phyloP scores from a whole-genome alignment of 2,113 vertebrate species.

The Mustelus asterias region DNA sequence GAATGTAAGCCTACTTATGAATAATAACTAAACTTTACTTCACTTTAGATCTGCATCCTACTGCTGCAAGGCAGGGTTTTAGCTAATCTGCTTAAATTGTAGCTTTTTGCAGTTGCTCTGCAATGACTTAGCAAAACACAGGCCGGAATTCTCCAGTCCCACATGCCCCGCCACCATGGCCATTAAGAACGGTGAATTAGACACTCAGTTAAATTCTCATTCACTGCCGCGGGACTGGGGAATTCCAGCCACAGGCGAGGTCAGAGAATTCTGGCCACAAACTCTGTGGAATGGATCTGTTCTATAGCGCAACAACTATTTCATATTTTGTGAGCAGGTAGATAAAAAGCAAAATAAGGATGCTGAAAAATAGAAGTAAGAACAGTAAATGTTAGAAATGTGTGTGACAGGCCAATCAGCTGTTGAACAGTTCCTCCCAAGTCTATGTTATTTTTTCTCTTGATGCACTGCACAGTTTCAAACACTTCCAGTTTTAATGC shows the following conservation, averaged over 20 bases:
- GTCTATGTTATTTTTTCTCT: not conserved
- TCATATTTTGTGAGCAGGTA: too few species aligned
- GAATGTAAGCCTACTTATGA: too few species aligned
- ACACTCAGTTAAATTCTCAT: too few species aligned
- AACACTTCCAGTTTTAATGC: not conserved
- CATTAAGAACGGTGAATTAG: too few species aligned
- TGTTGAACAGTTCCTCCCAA: not conserved
- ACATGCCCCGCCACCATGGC: too few species aligned
- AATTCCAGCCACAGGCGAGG: too few species aligned
- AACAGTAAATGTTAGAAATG: not conserved
- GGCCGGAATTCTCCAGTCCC: too few species aligned
- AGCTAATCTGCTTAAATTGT: slow-evolving; percentile 4
- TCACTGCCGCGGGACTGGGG: too few species aligned
- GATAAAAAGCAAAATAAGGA: not conserved
- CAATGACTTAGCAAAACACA: not conserved
- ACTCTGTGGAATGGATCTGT: not conserved
- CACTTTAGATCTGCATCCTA: not conserved
- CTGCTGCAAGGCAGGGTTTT: not conserved
- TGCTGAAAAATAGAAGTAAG: not conserved
- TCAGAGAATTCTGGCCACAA: not conserved
- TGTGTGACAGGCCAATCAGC: not conserved
- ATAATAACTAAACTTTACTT: too few species aligned
- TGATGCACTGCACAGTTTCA: not conserved
- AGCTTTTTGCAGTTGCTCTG: slow-evolving; percentile 4
- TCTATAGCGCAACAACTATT: not conserved